phyloP scores from a whole-genome alignment of 2,888 invertebrate species.

The Pyrrhia umbra region DNA sequence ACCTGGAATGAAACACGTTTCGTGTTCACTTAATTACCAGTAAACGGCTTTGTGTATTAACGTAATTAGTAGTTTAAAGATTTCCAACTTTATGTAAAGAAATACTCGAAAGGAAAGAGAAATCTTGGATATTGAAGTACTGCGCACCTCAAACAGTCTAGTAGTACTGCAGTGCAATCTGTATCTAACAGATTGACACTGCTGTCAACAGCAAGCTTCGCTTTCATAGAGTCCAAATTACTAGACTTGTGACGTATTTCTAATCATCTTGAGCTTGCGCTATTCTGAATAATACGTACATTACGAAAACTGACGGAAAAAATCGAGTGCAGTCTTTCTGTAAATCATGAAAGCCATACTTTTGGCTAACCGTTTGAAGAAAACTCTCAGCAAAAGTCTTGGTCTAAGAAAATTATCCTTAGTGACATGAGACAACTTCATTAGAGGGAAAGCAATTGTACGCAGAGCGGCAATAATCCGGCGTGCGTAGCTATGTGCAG shows the following conservation, averaged over 20 bases:
- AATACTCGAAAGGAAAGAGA: too few relatives aligned
- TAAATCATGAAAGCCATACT: not conserved
- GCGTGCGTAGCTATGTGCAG: constrained; percentile 67
- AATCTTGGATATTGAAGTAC: constrained; percentile 66
- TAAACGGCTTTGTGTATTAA: constrained; percentile 25
- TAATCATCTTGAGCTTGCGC: constrained; percentile 18
- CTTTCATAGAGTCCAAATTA: constrained; percentile 26
- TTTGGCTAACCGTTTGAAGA: not conserved
- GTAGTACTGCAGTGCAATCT: constrained; percentile 51
- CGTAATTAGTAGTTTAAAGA: constrained; percentile 33
- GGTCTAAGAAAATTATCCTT: constrained; percentile 64
- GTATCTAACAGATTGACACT: constrained; percentile 52
- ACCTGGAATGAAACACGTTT: constrained; percentile 11
- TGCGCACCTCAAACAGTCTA: constrained; percentile 25
- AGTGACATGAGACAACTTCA: constrained; percentile 71
- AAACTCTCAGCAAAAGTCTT: constrained; percentile 18
- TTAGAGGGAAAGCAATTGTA: constrained; percentile 74
- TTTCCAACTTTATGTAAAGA: constrained; percentile 20
- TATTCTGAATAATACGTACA: not conserved
- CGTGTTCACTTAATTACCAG: constrained; percentile 21
- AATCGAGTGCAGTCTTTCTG: not conserved
- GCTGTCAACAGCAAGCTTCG: constrained; percentile 39
- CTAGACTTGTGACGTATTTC: constrained; percentile 28
- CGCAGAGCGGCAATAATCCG: constrained; percentile 72
- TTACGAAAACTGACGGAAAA: not conserved